Conservation (phyloP, 1,140 invertebrate genomes). For the Globodera rostochiensis region DNA sequence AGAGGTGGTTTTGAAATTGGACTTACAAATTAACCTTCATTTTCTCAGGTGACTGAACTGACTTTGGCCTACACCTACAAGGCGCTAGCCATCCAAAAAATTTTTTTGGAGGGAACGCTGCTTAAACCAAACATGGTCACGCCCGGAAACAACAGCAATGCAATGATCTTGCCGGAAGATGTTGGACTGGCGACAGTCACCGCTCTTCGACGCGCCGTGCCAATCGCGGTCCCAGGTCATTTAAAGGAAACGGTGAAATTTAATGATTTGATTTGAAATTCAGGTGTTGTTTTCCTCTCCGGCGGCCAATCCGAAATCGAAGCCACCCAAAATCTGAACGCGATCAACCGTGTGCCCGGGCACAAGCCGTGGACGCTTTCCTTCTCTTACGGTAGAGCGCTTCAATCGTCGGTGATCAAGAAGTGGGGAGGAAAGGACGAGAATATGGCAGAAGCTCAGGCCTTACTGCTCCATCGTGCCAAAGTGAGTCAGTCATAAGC, state of each 20-base stretch:
- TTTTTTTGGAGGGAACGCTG: slow-evolving; percentile 95
- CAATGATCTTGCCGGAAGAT: slow-evolving; percentile 73
- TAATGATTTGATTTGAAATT: background rate
- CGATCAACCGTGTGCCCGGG: slow-evolving; percentile 81
- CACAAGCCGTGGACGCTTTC: slow-evolving; percentile 91
- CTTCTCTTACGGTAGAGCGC: slow-evolving; percentile 90
- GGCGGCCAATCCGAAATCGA: slow-evolving; percentile 96
- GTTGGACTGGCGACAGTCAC: slow-evolving; percentile 81
- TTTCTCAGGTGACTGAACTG: slow-evolving; percentile 54
- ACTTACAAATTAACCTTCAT: background rate
- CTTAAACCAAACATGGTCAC: slow-evolving; percentile 99
- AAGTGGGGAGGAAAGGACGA: slow-evolving; percentile 89
- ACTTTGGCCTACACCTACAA: slow-evolving; percentile 95
- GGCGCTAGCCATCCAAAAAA: slow-evolving; percentile 91
- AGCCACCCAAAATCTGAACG: slow-evolving; percentile 88
- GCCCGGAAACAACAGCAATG: slow-evolving; percentile 75
- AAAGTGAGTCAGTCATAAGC: slow-evolving; percentile 67
- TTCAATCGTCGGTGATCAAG: slow-evolving; percentile 81
- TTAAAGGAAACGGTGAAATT: background rate
- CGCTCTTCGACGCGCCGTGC: slow-evolving; percentile 84
- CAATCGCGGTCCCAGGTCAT: slow-evolving; percentile 83
- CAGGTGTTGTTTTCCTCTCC: slow-evolving; percentile 88
- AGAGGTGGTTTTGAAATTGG: slow-evolving; percentile 74
- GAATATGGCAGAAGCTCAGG: slow-evolving; percentile 81
- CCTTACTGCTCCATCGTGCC: too few relatives aligned